Conservation (phyloP, 2,797 vertebrate species). For the Sebastes nivosus region DNA sequence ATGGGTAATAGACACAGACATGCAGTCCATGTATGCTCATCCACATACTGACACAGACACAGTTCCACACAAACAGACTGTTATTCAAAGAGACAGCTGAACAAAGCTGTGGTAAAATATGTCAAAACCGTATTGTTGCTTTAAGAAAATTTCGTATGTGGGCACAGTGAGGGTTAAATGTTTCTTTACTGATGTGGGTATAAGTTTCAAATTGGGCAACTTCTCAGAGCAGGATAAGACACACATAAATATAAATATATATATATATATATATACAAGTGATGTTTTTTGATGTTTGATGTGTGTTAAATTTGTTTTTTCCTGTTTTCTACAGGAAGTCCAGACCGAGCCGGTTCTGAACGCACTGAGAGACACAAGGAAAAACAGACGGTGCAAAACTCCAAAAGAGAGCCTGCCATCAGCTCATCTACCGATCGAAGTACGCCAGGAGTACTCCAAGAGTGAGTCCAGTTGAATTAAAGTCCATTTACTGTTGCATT, state of each 20-base stretch:
- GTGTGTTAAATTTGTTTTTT: constrained; percentile 1
- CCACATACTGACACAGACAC: not conserved
- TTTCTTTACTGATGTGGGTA: not conserved
- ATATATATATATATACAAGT: too few species aligned
- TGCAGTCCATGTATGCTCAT: not conserved
- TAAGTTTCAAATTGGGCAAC: constrained; percentile 3
- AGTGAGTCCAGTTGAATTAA: constrained; percentile 59
- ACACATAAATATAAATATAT: not conserved
- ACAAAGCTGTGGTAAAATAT: constrained; percentile 29
- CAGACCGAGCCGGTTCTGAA: constrained; percentile 82
- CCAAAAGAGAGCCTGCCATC: constrained; percentile 68
- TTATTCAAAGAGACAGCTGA: constrained; percentile 51
- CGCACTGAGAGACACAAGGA: constrained; percentile 73
- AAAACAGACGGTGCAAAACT: constrained; percentile 57
- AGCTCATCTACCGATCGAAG: constrained; percentile 77
- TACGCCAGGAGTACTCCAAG: constrained; percentile 50
- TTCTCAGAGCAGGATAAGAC: not conserved
- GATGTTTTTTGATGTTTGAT: not conserved
- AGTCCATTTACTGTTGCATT: not conserved
- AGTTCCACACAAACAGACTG: not conserved
- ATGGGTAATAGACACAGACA: constrained; percentile 11
- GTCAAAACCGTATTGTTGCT: constrained; percentile 30
- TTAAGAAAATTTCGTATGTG: not conserved
- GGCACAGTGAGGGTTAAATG: not conserved
- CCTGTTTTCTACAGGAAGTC: constrained; percentile 71